Evolutionary conservation across 2,113 vertebrate species (phyloP), one percentile per base, ranked within the genome.

Genomic region (Seriola rivoliana): DNA sequence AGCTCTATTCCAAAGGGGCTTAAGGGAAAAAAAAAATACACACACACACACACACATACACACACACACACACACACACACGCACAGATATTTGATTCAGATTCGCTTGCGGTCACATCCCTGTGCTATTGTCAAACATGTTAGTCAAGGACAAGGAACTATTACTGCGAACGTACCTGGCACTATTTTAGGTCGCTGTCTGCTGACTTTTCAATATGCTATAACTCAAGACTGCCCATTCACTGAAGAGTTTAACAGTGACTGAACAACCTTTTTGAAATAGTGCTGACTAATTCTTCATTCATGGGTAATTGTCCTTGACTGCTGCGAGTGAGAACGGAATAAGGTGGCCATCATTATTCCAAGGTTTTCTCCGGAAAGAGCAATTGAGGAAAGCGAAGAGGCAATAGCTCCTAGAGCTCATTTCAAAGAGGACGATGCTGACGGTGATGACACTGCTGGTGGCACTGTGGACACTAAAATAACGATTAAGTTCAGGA

Each of bases 61-160:
- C 25, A 25, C 2, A 58, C 29, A 29, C 2, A 29, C 29, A 29
- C 29, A 78, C 25, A 29, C 29, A 29, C 29, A 29, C 29, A 85
- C 29, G 69, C 21, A 81, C 62, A 80, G 58, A 81, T 72, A 81
- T 89, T 91, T 84, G 60, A 93, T 93, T 90, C 78, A 69, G 66
- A 90, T 87, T 84, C 3, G 50, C 76, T 81, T 2, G 14, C 71
- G 34, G 81, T 86, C 83, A 48, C 82, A 75, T 90, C 62, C 79
- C 64, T 38, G 48, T 80, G 81, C 85, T 81, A 71, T 89, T 90
- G 88, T 91, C 88, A 86, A 89, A 90, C 63, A 78, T 91, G 82
- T 91, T 86, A 79, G 88, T 92, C 85, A 91, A 91, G 92, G 91
- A 92, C 91, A 80, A 50, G 76, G 67, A 81, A 71, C 77, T 84